phyloP scores from a whole-genome alignment of 2,113 vertebrate genomes.

The Brachyistius frenatus region DNA sequence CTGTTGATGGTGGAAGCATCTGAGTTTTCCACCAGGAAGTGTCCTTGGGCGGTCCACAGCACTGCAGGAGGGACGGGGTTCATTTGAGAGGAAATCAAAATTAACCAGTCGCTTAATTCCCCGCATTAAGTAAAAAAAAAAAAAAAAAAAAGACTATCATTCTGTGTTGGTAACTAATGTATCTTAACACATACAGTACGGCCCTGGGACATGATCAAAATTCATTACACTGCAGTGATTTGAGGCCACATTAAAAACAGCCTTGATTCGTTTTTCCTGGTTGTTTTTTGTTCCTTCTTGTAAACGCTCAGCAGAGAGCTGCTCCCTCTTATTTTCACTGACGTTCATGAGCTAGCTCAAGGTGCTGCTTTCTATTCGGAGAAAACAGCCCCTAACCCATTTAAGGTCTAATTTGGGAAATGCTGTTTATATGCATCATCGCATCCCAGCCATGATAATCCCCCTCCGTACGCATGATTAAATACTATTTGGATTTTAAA shows the following conservation, averaged over 20 bases:
- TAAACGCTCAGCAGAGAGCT: constrained; percentile 11
- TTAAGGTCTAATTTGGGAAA: constrained; percentile 60
- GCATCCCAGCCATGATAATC: constrained; percentile 55
- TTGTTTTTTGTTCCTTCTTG: constrained; percentile 12
- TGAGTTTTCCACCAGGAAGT: constrained; percentile 95
- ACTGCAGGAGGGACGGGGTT: constrained; percentile 79
- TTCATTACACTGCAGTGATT: constrained; percentile 39
- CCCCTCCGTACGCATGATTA: constrained; percentile 51
- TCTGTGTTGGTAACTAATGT: constrained; percentile 42
- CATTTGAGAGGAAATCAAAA: constrained; percentile 13
- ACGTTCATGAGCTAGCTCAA: constrained; percentile 40
- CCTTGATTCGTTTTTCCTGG: constrained; percentile 31
- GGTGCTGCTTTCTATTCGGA: constrained; percentile 38
- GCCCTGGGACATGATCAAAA: constrained; percentile 45
- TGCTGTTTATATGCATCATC: constrained; percentile 53
- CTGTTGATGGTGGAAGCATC: constrained; percentile 95
- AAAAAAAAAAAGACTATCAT: neutral
- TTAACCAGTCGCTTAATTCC: constrained; percentile 39
- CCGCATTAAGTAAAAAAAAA: constrained; percentile 20
- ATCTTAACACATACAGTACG: constrained; percentile 24
- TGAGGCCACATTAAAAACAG: constrained; percentile 30
- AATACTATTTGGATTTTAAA: constrained; percentile 48
- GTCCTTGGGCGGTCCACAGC: constrained; percentile 97
- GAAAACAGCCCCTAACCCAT: constrained; percentile 42
- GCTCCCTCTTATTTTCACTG: constrained; percentile 33